Base-by-base conservation (phyloP, 2,113 vertebrate genomes). In the Notothenia rossii region DNA sequence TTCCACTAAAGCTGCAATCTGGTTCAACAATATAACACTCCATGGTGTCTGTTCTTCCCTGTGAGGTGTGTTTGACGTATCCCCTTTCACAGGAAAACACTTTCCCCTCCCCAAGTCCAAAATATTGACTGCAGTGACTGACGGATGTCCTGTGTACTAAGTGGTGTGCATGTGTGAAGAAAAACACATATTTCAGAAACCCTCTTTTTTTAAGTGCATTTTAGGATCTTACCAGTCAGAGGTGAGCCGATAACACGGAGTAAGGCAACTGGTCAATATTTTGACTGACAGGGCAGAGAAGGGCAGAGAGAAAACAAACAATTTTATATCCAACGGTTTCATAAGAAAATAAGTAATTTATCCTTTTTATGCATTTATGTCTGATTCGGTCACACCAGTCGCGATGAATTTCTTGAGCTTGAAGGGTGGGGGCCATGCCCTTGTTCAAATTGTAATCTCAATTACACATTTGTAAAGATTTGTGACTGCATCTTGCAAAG, bases 41-140 rank as follows among this genome's bases (percentile, higher is more conserved):
- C 0, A 2, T 7, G 18, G 74, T 66, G 75, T 66, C 76, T 76
- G 49, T 73, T 49, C 56, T 58, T 2, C 10, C 72, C 59, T 62
- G 18, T 61, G 22, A 15, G 72, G 53, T 72, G 71, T 81, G 72
- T 87, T 69, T 79, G 82, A 83, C 72, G 83, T 65, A 66, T 91
- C 79, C 18, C 66, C 63, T 86, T 73, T 72, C 75, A 25, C 51
- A 81, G 82, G 65, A 76, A 87, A 82, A 62, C 36, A 81, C 69
- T 79, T 59, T 29, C 1, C 29, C 63, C 69, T 53, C 80, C 54
- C 50, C 40, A 7, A 46, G 36, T 7, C 65, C 54, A 29, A 50
- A 78, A 63, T 89, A 91, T 90, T 53, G 84, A 89, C 76, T 66
- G 53, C 36, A 86, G 56, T 3, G 25, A 81, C 78, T 48, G 64